These are phyloP conservation scores for Thamnophis elegans DNA, from an alignment of 2,797 vertebrate genomes.

Conservation along the genomic window DNA sequence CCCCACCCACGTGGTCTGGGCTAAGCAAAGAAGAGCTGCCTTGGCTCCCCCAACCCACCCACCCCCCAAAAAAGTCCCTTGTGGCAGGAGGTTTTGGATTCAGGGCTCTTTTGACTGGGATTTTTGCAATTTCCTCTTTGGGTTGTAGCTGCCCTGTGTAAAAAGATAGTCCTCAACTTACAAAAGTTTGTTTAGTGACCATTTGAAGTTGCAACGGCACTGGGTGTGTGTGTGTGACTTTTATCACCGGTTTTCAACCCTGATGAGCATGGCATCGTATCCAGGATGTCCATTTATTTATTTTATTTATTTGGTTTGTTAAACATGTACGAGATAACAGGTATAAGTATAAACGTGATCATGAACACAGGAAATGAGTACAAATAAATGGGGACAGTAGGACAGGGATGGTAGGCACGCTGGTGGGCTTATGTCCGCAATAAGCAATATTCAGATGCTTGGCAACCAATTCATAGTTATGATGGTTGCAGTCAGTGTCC, in stretches of 20 bases:
- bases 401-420: no score
- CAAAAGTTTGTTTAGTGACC: neutral
- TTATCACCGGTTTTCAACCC: neutral
- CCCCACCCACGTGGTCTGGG: neutral
- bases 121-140: neutral
- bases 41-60: neutral
- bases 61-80: no score
- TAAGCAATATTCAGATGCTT: neutral
- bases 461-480: neutral
- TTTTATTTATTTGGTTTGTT: no score
- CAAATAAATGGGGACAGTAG: no score
- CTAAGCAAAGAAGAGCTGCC: neutral
- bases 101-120: neutral
- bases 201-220: accelerated
- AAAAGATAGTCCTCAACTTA: neutral
- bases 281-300: neutral
- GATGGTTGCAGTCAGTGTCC: neutral
- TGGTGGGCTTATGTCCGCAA: no score
- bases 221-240: neutral
- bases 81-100: neutral
- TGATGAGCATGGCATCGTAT: neutral
- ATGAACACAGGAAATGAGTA: no score
- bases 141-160: neutral
- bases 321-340: no score
- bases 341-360: no score